Base-by-base conservation (phyloP, 2,888 invertebrate genomes). In the Carcina quercana region DNA sequence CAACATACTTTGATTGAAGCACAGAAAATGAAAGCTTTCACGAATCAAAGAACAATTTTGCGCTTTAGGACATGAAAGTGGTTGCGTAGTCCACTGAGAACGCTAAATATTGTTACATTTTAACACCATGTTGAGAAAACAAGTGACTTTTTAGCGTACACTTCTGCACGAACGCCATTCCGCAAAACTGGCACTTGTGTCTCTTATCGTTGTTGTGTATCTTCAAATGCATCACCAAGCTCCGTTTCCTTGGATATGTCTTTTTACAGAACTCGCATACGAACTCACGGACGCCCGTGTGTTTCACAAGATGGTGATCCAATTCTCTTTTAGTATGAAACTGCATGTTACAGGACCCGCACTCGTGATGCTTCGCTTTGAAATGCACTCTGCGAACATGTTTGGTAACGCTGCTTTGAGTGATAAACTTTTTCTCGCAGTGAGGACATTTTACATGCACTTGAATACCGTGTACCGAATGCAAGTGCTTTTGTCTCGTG, bases 341-440 rank as follows among this genome's bases (percentile, higher is more conserved):
- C 3, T 8, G 10, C 11, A 20, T 25, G 5, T 30, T 25, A 13
- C 34, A 34, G 7, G 15, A 11, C 2, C 5, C 2, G 12, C 34
- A 34, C n/a, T 22, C 15, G 25, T 30, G 26, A 4, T 5, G 17
- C 10, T 13, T 25, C 7, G 15, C n/a, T 26, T 29, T 21, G 14
- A 32, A 20, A 34, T 85, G 85, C 5, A 75, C 67, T 35, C 64
- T 67, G 38, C 62, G 71, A 2, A 54, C 64, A 25, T 76, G 76
- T 0, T 45, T 42, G 0, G 60, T 43, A 1, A 75, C 30, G 0
- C 52, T 41, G 8, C 57, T 48, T 24, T 67, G 62, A 7, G 60
- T 60, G 7, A 49, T 47, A 25, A 72, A 76, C 0, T 56, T 58
- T 2, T 59, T 52, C 0, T 70, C 65, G 24, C 76, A 76, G 12